Evolutionary conservation across 2,888 invertebrate genomes (phyloP).

Genomic region (Polia nebulosa): DNA sequence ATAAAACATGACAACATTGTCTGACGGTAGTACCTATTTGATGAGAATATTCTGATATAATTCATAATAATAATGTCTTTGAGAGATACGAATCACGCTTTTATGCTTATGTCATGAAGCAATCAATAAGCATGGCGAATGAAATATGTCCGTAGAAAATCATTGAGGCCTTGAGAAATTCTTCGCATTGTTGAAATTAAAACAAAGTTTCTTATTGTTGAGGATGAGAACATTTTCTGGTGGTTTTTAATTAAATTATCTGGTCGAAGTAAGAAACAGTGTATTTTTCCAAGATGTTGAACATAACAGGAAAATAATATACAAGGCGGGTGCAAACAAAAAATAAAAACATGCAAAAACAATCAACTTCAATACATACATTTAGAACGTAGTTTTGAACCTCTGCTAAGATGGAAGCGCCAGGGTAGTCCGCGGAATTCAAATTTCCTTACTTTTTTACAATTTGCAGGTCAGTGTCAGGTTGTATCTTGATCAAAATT

Average conservation of each 20-base stretch:
- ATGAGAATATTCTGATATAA: conserved; percentile 54
- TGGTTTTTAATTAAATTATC: conserved; percentile 12
- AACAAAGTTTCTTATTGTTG: conserved; percentile 6
- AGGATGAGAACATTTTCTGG: conserved; percentile 1
- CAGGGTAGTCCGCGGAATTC: no score
- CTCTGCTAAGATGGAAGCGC: no score
- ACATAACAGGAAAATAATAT: conserved; percentile 31
- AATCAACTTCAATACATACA: not conserved
- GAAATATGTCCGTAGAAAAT: conserved; percentile 13
- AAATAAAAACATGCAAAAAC: conserved; percentile 20
- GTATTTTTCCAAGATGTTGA: conserved; percentile 18
- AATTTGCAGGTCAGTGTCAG: no score
- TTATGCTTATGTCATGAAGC: conserved; percentile 32
- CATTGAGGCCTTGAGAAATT: conserved; percentile 10
- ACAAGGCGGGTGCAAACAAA: conserved; percentile 2
- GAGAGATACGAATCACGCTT: conserved; percentile 45
- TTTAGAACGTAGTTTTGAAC: conserved; percentile 12
- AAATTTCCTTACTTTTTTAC: no score
- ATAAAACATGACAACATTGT: conserved; percentile 71
- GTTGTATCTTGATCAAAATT: no score
- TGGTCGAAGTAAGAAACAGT: not conserved
- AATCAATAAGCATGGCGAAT: conserved; percentile 32
- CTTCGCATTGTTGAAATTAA: conserved; percentile 17
- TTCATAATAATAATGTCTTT: conserved; percentile 47
- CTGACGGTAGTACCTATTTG: conserved; percentile 56